Evolutionary conservation across 2,113 vertebrate species (phyloP), one percentile per base, ranked within the genome.

Genomic region (Cyprinodon brontotheroides): DNA sequence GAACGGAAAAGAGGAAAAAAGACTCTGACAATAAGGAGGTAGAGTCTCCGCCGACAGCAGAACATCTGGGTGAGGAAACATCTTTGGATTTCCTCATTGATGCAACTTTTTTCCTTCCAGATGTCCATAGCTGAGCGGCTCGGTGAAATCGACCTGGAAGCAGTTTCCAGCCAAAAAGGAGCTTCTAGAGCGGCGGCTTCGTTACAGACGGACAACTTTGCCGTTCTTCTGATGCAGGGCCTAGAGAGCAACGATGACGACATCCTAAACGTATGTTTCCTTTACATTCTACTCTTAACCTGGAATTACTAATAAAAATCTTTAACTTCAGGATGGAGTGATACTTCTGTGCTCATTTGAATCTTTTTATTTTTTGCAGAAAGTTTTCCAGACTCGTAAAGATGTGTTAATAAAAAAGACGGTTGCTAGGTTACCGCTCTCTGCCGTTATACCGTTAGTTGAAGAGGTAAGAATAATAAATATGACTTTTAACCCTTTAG

Each of bases 81-180:
- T 39, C 40, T 47, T 15, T 38, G 38, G 4, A 70, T 17, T 57
- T 63, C 8, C 20, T 20, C 22, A 29, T 59, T 45, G 17, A 74
- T 40, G 20, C 63, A 45, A 62, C 5, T 43, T 67, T 29, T 38
- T 13, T 41, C 29, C 29, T 29, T 74, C 0, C 0, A 99, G 97
- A 94, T 95, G 75, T 97, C 95, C 48, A 98, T 99, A 66, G 97
- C 96, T 59, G 96, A 99, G 79, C 95, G 96, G n/a, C 94, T 99
- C 0, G 95, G 92, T 48, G 95, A 97, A 50, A 90, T 99, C 68
- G 94, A 96, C 75, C 94, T 99, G 57, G 95, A 89, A 13, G 60
- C 73, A 4, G 59, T 64, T 9, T 70, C 88, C 50, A 75, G 61
- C 0, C 78, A 69, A 22, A 95, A 95, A 83, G 92, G 92, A 1